Evolutionary conservation across 2,113 vertebrate species (phyloP), one percentile per base, ranked within the genome.

Genomic region (Plectropomus leopardus): DNA sequence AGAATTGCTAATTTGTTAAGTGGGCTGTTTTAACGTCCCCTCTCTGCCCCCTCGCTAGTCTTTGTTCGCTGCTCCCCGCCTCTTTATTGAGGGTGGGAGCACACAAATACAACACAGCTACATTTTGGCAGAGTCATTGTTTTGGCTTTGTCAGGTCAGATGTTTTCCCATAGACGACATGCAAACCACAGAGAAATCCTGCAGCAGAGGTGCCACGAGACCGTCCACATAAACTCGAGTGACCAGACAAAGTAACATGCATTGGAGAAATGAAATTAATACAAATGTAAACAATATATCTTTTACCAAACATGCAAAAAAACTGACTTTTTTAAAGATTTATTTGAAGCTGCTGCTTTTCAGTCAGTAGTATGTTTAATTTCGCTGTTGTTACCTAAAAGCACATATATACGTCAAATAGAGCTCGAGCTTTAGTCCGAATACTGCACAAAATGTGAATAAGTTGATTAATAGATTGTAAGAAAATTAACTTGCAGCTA

Each of bases 141-240:
- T 92, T 89, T 88, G 65, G 74, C 89, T 92, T 88, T 86, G 76
- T 90, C 73, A 58, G 76, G 42, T 85, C 88, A 87, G 80, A 82
- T 91, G 84, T 91, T 88, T 89, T 82, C 80, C 84, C 71, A 60
- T 23, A 78, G 82, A 88, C 79, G 76, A 79, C 82, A 63, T 76
- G 60, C 67, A 86, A 88, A 65, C 48, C 73, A 79, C 70, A 88
- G 78, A 69, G 54, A 75, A 32, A 63, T 13, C 67, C 57, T 26
- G 3, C 60, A 69, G 45, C 48, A 63, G 68, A 66, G 80, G 60
- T 50, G 83, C 60, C 72, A 68, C 32, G 5, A 58, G 24, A 61
- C 51, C 4, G 60, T 7, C 61, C 19, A 11, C 47, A 16, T 54
- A 21, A 36, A 63, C n/a, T 53, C 9, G 0, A 16, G 21, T 1